phyloP scores from a whole-genome alignment of 1,140 invertebrate species.

The Panagrolaimus sp. region DNA sequence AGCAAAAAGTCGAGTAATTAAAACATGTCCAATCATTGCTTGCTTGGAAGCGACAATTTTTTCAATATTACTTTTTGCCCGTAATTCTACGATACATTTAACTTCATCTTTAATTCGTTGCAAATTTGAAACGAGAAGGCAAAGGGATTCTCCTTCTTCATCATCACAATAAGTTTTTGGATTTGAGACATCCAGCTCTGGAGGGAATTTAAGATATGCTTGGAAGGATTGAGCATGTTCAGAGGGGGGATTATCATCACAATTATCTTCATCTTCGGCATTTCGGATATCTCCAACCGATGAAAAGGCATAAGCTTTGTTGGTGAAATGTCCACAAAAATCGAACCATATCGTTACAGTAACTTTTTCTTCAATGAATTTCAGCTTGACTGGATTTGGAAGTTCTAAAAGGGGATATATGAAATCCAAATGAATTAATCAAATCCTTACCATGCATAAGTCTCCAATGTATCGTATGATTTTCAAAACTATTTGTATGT shows the following conservation, averaged over 20 bases:
- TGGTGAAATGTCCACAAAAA: conserved; percentile 59
- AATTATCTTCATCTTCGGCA: conserved; percentile 25
- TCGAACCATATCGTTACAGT: conserved; percentile 58
- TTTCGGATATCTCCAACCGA: conserved; percentile 46
- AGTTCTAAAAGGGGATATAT: conserved; percentile 44
- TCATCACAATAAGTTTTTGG: conserved; percentile 50
- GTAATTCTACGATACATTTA: conserved; percentile 18
- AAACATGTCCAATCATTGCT: conserved; percentile 47
- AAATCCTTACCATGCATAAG: conserved; percentile 52
- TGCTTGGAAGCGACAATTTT: conserved; percentile 35
- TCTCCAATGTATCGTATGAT: conserved; percentile 57
- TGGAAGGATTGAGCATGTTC: conserved; percentile 45
- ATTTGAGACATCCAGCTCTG: conserved; percentile 41
- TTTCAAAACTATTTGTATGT: conserved; percentile 54
- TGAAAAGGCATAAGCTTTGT: conserved; percentile 55
- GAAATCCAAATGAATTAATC: neutral
- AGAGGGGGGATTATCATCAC: conserved; percentile 37
- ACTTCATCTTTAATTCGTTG: conserved; percentile 39
- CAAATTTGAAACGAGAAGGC: conserved; percentile 47
- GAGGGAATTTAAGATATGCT: conserved; percentile 47
- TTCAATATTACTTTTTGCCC: conserved; percentile 19
- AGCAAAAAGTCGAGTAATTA: conserved; percentile 50
- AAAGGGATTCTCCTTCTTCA: conserved; percentile 54
- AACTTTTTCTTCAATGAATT: conserved; percentile 44
- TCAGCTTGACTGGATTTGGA: conserved; percentile 49